These are phyloP conservation scores for Seira sanloemensis DNA, from an alignment of 2,888 invertebrate genomes.

Conservation along the genomic window DNA sequence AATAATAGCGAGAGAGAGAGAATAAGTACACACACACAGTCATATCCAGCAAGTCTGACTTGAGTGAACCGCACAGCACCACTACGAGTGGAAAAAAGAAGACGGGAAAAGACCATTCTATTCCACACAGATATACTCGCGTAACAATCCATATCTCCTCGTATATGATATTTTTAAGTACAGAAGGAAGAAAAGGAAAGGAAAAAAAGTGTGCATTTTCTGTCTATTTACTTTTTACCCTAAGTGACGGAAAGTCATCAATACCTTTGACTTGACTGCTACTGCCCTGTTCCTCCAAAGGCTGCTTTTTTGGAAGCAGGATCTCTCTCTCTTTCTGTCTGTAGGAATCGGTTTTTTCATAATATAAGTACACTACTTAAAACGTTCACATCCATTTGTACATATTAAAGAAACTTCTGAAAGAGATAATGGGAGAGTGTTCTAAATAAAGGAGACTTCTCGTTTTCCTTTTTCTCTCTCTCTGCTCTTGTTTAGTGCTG, in stretches of 20 bases:
- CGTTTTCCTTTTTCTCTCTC: too few species aligned
- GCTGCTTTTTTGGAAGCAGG: constrained; percentile 48
- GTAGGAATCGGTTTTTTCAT: constrained; percentile 30
- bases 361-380: constrained; percentile 49
- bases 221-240: constrained; percentile 15
- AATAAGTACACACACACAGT: neutral
- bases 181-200: neutral
- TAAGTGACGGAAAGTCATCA: constrained; percentile 48
- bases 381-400: constrained; percentile 22
- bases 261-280: constrained; percentile 44
- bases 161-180: too few species aligned
- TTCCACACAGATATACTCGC: too few species aligned
- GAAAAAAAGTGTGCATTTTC: neutral
- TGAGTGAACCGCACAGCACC: too few species aligned
- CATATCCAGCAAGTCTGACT: constrained; percentile 21
- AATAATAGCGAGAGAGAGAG: too few species aligned
- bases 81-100: too few species aligned
- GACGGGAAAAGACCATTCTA: too few species aligned
- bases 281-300: constrained; percentile 9
- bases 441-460: too few species aligned
- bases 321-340: constrained; percentile 34
- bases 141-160: too few species aligned
- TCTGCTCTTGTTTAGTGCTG: too few species aligned
- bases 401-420: too few species aligned
- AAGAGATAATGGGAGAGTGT: too few species aligned